Conservation (phyloP, 2,888 invertebrate genomes). For the Iphiclides podalirius region DNA sequence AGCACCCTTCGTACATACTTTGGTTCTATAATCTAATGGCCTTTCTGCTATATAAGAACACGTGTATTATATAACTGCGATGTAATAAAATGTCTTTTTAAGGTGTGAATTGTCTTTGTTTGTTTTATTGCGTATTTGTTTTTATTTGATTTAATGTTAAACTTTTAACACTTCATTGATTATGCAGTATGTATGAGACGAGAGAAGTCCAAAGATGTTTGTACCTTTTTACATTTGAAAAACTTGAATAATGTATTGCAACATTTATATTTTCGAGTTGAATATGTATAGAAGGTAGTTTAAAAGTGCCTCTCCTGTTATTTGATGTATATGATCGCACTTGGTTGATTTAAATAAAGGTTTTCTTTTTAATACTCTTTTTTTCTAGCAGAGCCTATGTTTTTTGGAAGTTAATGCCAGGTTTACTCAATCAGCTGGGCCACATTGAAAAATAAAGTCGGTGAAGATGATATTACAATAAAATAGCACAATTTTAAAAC, state of each 20-base stretch:
- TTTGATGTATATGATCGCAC: background rate
- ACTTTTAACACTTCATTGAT: background rate
- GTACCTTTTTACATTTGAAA: conserved; percentile 6
- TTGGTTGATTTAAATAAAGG: conserved; percentile 11
- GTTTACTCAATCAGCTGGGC: no score
- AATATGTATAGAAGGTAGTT: background rate
- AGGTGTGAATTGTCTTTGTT: conserved; percentile 2
- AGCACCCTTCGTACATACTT: no score
- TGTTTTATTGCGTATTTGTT: conserved; percentile 1
- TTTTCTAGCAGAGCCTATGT: no score
- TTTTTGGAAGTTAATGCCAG: no score
- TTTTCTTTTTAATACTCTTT: conserved; percentile 3
- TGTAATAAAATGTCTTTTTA: background rate
- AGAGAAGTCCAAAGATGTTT: conserved; percentile 9
- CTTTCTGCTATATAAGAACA: no score
- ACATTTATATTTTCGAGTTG: background rate
- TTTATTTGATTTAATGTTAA: background rate
- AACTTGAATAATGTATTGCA: background rate
- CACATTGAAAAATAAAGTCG: no score
- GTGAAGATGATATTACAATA: no score
- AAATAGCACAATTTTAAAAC: conserved; percentile 76
- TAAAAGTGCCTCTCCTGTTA: background rate
- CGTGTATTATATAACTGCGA: no score
- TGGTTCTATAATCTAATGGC: no score
- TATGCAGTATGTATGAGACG: conserved; percentile 3